Percentiles rank a stretch among this genome's conserved stretches.
Evolutionary conservation across 2,797 vertebrate genomes (phyloP).

Genomic region (Smutsia temminckii): DNA sequence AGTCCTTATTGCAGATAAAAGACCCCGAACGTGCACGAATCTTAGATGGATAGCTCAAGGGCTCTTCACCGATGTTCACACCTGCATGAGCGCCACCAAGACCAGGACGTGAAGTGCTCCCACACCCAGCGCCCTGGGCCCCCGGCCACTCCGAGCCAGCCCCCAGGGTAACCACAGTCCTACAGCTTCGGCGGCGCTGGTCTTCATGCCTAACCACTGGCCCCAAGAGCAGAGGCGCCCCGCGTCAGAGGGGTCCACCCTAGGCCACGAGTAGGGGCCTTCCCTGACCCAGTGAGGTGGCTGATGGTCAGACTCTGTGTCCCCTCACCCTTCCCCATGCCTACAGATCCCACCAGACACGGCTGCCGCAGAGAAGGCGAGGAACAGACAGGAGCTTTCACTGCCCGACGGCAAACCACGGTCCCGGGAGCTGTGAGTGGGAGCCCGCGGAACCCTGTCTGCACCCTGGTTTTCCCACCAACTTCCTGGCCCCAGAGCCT

Average conservation of each 20-base stretch:
- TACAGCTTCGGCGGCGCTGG: too few relatives aligned
- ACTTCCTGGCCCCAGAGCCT: accelerated
- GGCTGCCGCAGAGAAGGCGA: background rate
- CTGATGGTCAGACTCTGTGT: background rate
- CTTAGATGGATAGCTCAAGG: too few relatives aligned
- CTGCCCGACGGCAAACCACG: too few relatives aligned
- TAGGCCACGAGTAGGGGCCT: background rate
- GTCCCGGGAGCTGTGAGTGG: accelerated
- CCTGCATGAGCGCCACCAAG: too few relatives aligned
- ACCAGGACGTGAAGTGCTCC: too few relatives aligned
- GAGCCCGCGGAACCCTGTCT: background rate
- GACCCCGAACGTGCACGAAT: too few relatives aligned
- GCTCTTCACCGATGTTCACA: too few relatives aligned
- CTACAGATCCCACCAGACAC: background rate
- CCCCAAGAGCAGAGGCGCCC: background rate
- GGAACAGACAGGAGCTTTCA: background rate
- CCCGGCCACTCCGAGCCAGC: too few relatives aligned
- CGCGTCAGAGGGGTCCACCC: background rate
- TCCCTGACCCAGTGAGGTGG: background rate
- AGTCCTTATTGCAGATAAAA: too few relatives aligned
- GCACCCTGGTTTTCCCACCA: accelerated
- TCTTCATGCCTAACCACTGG: too few relatives aligned
- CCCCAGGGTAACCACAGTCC: too few relatives aligned
- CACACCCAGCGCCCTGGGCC: too few relatives aligned
- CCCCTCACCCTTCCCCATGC: background rate